Evolutionary conservation across 1,140 invertebrate genomes (phyloP), one percentile per base, ranked within the genome.

Genomic region (Stenopsyche tienmushanensis): DNA sequence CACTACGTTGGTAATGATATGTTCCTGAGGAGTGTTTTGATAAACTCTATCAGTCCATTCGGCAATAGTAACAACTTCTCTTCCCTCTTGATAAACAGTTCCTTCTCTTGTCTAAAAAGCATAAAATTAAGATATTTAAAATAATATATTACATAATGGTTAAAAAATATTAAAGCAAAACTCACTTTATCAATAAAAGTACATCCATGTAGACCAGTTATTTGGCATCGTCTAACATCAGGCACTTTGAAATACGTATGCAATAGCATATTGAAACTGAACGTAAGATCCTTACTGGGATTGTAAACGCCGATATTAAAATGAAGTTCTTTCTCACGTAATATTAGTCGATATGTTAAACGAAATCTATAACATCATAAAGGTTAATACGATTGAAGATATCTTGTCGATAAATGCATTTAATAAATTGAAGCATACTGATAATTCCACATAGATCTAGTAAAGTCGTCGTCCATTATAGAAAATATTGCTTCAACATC

Each of bases 231-330:
- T 34, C 90, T 84, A 3, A 98, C 93, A 78, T 97, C 93, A 47
- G 93, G 91, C 69, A 96, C 93, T 84, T 94, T 95, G 77, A 98
- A 93, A 81, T 98, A 97, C 7, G 94, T 97, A 78, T 97, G 94
- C 69, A 97, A 80, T 25, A 98, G 80, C 75, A 96, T 83, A 78
- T 96, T 96, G 80, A 97, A 98, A 72, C 90, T 92, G 82, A 97
- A 95, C 44, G 87, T 90, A 69, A 88, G 82, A 77, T 91, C 92
- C 84, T 96, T 92, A 79, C 90, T 93, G 7, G 91, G 91, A 81
- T 94, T 95, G 79, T 91, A 94, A 65, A 94, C 90, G 53, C 90
- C 91, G 76, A 94, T 92, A 76, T 94, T 93, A 77, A 94, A 94
- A 80, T 94, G 93, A 42, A 95, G 79, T 76, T 94, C 93, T 79